phyloP scores from a whole-genome alignment of 1,140 invertebrate species.

The Euwallacea fornicatus region DNA sequence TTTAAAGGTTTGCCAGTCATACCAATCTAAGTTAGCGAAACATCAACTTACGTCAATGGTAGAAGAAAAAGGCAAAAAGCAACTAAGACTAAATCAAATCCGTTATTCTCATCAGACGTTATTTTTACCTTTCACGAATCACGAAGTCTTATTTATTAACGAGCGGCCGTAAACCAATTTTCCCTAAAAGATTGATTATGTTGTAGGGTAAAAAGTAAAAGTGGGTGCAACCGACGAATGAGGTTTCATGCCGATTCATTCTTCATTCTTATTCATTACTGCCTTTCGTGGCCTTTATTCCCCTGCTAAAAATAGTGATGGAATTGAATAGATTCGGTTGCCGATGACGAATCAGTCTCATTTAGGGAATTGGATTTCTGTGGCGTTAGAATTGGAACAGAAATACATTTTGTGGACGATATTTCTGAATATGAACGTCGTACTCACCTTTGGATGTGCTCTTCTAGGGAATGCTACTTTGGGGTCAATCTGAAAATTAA shows the following conservation, averaged over 20 bases:
- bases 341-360: background rate
- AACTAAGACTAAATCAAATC: background rate
- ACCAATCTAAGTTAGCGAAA: too few relatives aligned
- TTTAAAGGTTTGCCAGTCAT: too few relatives aligned
- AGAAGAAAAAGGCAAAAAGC: too few relatives aligned
- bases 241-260: constrained; percentile 31
- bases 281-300: constrained; percentile 17
- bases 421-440: background rate
- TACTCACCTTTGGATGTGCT: constrained; percentile 95
- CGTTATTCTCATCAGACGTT: background rate
- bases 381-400: background rate
- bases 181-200: constrained; percentile 27
- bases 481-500: constrained; percentile 91
- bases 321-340: constrained; percentile 12
- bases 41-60: too few relatives aligned
- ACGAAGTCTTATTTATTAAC: constrained; percentile 21
- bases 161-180: constrained; percentile 20
- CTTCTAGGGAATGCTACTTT: constrained; percentile 99
- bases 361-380: constrained; percentile 1
- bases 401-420: too few relatives aligned
- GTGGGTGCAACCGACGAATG: constrained; percentile 25
- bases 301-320: constrained; percentile 18
- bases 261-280: constrained; percentile 32
- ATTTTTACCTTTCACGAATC: constrained; percentile 11
- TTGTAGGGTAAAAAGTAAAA: constrained; percentile 25